phyloP scores from a whole-genome alignment of 2,113 vertebrate genomes.

The Petaurus breviceps region DNA sequence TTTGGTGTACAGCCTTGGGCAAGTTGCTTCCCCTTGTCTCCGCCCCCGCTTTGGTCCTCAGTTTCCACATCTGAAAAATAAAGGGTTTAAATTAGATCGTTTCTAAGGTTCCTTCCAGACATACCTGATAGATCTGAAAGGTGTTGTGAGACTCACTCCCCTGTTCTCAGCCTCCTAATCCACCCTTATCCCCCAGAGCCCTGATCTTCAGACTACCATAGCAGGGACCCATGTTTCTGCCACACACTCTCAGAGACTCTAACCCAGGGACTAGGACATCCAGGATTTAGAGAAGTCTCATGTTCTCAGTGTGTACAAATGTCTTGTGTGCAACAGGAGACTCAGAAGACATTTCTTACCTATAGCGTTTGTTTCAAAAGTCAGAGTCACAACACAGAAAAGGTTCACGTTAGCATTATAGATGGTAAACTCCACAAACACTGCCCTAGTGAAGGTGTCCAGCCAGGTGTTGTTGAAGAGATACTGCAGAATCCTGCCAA shows the following conservation, averaged over 20 bases:
- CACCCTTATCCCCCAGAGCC: background rate
- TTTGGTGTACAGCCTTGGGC: background rate
- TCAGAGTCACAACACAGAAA: constrained; percentile 92
- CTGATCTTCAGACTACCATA: background rate
- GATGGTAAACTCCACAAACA: constrained; percentile 96
- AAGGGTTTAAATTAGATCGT: background rate
- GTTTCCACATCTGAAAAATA: background rate
- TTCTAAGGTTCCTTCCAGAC: background rate
- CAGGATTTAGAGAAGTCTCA: background rate
- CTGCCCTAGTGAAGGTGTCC: constrained; percentile 91
- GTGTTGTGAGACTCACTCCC: background rate
- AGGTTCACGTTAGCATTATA: constrained; percentile 98
- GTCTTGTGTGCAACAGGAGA: background rate
- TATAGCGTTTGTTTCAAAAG: constrained; percentile 91
- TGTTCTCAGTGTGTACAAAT: background rate
- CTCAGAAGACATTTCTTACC: constrained; percentile 82
- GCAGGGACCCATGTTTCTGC: background rate
- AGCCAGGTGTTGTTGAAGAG: constrained; percentile 93
- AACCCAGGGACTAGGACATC: background rate
- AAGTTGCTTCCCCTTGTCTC: background rate
- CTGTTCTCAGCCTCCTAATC: background rate
- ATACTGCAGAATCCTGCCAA: constrained; percentile 89
- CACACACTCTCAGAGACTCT: background rate
- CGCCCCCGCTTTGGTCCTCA: background rate
- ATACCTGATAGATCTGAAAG: background rate